Evolutionary conservation across 2,797 vertebrate species (phyloP).

Genomic region (Manis javanica): DNA sequence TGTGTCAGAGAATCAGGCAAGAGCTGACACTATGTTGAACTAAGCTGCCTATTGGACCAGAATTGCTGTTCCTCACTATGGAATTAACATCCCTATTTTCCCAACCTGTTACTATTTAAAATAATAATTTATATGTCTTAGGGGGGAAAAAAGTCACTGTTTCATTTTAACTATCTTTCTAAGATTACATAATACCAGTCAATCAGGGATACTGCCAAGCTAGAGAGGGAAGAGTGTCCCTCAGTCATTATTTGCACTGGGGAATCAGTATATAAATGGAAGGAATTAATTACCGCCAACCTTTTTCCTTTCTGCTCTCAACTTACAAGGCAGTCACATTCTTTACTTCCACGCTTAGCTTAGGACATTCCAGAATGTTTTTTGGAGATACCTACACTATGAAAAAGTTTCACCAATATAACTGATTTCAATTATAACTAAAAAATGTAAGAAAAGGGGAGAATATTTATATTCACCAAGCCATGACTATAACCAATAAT

Average conservation of each 20-base stretch:
- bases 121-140: not conserved
- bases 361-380: not conserved
- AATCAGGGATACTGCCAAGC: not conserved
- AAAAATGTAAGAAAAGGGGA: not conserved
- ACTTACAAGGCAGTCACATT: not conserved
- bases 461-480: slow-evolving; percentile 8
- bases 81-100: not conserved
- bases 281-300: not conserved
- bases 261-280: not conserved
- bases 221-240: not conserved
- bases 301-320: not conserved
- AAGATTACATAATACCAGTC: not conserved
- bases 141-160: not conserved
- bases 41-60: not conserved
- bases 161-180: not conserved
- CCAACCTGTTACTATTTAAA: not conserved
- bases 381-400: not conserved
- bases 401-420: not conserved
- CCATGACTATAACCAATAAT: not conserved
- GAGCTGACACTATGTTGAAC: not conserved
- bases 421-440: not conserved
- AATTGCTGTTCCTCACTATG: not conserved
- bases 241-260: not conserved
- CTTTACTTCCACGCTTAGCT: not conserved
- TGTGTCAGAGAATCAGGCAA: not conserved